Base-by-base conservation (phyloP, 2,113 vertebrate genomes). In the Leucoraja erinaceus region DNA sequence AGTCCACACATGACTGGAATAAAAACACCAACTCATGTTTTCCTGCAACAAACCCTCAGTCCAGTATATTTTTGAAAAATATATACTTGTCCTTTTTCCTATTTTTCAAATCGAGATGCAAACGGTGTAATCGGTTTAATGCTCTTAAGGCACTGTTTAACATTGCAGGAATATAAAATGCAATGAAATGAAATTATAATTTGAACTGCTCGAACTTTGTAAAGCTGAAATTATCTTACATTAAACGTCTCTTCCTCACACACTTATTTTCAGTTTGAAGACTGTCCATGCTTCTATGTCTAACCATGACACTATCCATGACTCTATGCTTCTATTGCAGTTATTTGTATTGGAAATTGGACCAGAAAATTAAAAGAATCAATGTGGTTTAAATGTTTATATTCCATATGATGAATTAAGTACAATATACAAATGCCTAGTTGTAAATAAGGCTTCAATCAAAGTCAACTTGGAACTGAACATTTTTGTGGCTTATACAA, bases 271-370 rank as follows among this genome's bases (percentile, higher is more conserved):
- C 59, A 86, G 3, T 22, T 68, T 63, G 33, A 90, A 91, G 7
- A 74, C 22, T 90, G 28, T 38, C 68, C 38, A 4, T 20, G 18
- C 63, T 38, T 47, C 38, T 47, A 47, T 47, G 38, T 47, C 38
- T 47, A 47, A 47, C 38, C 38, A 47, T 47, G 70, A 70, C 33
- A 31, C 56, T 70, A 14, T 0, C 63, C 33, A 91, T 38, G 28
- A 47, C n/a, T 38, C 66, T 91, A 20, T 72, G 66, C 90, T 54
- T 70, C 10, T 9, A 91, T 25, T 72, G 1, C 18, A 47, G 20
- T 74, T 91, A 28, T 38, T 54, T 91, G 38, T 38, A 90, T 90
- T 90, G 70, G 63, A 16, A 90, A 90, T 28, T 68, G 5, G 86
- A 66, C 63, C 20, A 16, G 12, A 22, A n/a, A 90, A 90, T 66